Percentiles rank a stretch among this genome's conserved stretches.
Conservation (phyloP, 2,888 invertebrate genomes). For the Thereva nobilitata region DNA sequence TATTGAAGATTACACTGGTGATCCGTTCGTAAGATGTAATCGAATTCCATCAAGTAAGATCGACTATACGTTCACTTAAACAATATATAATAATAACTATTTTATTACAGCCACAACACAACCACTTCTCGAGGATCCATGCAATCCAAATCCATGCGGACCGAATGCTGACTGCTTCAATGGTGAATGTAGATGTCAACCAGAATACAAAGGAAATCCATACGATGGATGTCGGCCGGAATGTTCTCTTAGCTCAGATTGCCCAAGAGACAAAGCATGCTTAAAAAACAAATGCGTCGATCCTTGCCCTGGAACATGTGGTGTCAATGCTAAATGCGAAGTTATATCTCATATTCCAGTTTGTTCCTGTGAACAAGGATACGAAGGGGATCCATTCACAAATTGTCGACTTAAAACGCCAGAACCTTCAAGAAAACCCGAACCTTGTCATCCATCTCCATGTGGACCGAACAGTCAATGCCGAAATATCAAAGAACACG, state of each 20-base stretch:
- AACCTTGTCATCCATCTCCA: constrained; percentile 63
- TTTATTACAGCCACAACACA: constrained; percentile 57
- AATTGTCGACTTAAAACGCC: constrained; percentile 58
- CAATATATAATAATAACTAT: neutral
- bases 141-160: constrained; percentile 78
- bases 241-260: constrained; percentile 74
- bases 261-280: constrained; percentile 69
- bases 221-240: constrained; percentile 72
- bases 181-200: constrained; percentile 72
- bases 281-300: constrained; percentile 73
- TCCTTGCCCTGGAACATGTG: constrained; percentile 77
- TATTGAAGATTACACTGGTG: constrained; percentile 73
- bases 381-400: constrained; percentile 73
- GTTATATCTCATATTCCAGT: constrained; percentile 76
- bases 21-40: constrained; percentile 76
- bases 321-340: constrained; percentile 71
- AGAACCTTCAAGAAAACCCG: constrained; percentile 43
- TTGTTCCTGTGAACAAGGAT: constrained; percentile 70
- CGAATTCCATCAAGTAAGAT: constrained; percentile 59
- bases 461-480: constrained; percentile 69
- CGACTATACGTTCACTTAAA: constrained; percentile 34
- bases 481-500: constrained; percentile 63
- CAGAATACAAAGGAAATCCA: constrained; percentile 73
- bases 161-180: constrained; percentile 71
- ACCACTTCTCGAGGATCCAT: constrained; percentile 61